A percentile compares a stretch with the other conserved stretches of the same genome.
phyloP scores from a whole-genome alignment of 2,113 vertebrate species.

The Perccottus glenii region DNA sequence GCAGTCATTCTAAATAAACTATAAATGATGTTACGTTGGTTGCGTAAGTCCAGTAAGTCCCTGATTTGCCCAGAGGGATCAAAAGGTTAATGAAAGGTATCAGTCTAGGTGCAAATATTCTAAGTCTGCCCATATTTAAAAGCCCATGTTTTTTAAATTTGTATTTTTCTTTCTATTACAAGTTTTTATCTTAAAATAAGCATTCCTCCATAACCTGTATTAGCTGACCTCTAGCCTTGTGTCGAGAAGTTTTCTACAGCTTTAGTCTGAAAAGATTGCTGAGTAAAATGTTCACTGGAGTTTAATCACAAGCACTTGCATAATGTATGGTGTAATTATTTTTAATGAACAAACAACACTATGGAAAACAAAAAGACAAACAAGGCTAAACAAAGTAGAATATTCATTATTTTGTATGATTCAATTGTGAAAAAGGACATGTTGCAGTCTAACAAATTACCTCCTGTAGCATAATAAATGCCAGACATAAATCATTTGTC shows the following conservation, averaged over 20 bases:
- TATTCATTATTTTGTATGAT: constrained; percentile 76
- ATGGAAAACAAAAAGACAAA: constrained; percentile 63
- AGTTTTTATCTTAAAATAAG: background rate
- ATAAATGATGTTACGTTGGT: no score
- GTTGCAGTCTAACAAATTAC: constrained; percentile 70
- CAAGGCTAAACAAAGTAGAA: constrained; percentile 57
- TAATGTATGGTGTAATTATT: constrained; percentile 53
- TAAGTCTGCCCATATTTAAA: no score
- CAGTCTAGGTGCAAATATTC: background rate
- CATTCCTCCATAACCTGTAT: background rate
- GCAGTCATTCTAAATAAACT: no score
- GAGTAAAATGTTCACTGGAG: constrained; percentile 34
- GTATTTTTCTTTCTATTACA: background rate
- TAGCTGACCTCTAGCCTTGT: background rate
- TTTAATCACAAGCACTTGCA: constrained; percentile 55
- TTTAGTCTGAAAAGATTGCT: constrained; percentile 10
- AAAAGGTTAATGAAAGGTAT: background rate
- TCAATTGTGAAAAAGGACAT: constrained; percentile 70
- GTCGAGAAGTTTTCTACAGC: constrained; percentile 1
- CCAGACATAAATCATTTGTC: constrained; percentile 74
- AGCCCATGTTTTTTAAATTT: background rate
- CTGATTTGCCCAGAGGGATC: background rate
- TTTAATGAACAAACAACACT: constrained; percentile 51
- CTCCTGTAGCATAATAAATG: constrained; percentile 68
- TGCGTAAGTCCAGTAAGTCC: background rate